Conservation (phyloP, 2,888 invertebrate species). For the Pimpla rufipes region DNA sequence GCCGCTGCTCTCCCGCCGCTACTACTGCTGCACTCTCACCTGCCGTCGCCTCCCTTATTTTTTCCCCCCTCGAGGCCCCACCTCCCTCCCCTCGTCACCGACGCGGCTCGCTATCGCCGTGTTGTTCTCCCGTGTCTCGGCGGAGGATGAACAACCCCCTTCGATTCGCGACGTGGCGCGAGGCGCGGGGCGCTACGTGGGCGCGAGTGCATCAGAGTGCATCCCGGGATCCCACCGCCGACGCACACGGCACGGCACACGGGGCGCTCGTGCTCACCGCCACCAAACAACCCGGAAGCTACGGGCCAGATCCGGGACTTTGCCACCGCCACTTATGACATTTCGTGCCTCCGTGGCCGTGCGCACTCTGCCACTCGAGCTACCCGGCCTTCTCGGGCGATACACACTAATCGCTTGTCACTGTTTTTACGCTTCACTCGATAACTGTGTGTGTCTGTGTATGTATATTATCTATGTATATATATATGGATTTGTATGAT, state of each 20-base stretch:
- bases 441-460: not conserved
- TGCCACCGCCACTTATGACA: slow-evolving; percentile 33
- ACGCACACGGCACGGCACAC: not conserved
- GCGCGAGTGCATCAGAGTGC: slow-evolving; percentile 13
- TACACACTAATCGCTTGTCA: not conserved
- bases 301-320: slow-evolving; percentile 60
- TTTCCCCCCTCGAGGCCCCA: not conserved
- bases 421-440: not conserved
- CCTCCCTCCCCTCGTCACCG: not conserved
- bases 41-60: not conserved
- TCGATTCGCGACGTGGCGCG: not conserved
- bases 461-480: slow-evolving; percentile 16
- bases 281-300: slow-evolving; percentile 46
- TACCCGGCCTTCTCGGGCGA: slow-evolving; percentile 7
- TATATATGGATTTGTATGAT: not conserved
- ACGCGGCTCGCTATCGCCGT: not conserved
- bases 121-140: slow-evolving; percentile 15
- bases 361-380: slow-evolving; percentile 35
- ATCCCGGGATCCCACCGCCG: slow-evolving; percentile 3
- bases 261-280: slow-evolving; percentile 14
- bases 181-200: not conserved
- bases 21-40: slow-evolving; percentile 34
- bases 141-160: slow-evolving; percentile 2
- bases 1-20: slow-evolving; percentile 2
- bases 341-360: not conserved